These are phyloP conservation scores for Agrotis exclamationis DNA, from an alignment of 2,888 invertebrate genomes.

Conservation along the genomic window DNA sequence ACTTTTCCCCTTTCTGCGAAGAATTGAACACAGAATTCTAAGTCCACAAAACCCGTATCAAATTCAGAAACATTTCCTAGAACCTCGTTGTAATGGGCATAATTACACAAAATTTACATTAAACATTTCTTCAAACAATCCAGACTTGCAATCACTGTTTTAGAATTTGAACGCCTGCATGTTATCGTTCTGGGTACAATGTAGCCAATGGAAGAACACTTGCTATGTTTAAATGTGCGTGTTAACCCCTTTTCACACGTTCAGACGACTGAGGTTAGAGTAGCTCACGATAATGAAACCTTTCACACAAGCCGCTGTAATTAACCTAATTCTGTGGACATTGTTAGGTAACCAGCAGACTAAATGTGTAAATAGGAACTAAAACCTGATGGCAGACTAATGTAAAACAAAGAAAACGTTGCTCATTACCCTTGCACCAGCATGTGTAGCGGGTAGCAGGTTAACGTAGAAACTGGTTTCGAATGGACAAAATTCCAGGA, in stretches of 20 bases:
- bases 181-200: conserved; percentile 42
- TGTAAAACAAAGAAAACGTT: background rate
- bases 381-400: too few relatives aligned
- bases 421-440: background rate
- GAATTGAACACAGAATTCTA: background rate
- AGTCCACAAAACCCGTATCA: background rate
- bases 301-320: background rate
- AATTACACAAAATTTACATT: conserved; percentile 56
- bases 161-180: conserved; percentile 37
- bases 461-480: too few relatives aligned
- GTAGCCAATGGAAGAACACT: conserved; percentile 40
- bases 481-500: too few relatives aligned
- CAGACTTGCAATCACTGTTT: conserved; percentile 29
- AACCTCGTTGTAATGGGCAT: conserved; percentile 12
- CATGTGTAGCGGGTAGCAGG: too few relatives aligned
- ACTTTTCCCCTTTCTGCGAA: background rate
- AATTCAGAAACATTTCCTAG: conserved; percentile 45
- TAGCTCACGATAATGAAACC: background rate
- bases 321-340: background rate
- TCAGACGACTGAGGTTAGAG: too few relatives aligned
- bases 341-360: background rate
- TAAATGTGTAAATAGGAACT: background rate
- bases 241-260: conserved; percentile 9
- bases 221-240: conserved; percentile 25
- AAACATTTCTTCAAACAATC: conserved; percentile 33